A percentile compares a stretch with the other conserved stretches of the same genome.
These are phyloP conservation scores for Cyclura pinguis DNA, from an alignment of 2,797 vertebrate genomes.

Conservation along the genomic window DNA sequence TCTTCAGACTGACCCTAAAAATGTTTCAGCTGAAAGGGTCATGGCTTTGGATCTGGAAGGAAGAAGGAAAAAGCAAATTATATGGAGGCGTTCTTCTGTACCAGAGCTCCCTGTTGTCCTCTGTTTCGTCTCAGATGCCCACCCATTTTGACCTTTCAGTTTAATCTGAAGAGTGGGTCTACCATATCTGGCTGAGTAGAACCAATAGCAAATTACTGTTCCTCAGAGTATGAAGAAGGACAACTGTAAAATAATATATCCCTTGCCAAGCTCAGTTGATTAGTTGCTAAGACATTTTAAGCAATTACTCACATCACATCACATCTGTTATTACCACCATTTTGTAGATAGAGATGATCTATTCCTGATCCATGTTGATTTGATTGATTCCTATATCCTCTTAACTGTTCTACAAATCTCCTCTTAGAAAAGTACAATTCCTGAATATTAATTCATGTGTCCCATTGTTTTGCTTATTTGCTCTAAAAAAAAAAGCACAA, in stretches of 20 bases:
- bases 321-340: neutral
- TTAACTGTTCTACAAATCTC: too few species aligned
- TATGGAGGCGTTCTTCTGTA: slow-evolving; percentile 6
- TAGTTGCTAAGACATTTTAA: neutral
- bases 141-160: neutral
- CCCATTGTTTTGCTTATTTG: too few species aligned
- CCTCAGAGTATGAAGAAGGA: slow-evolving; percentile 29
- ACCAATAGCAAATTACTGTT: slow-evolving; percentile 46
- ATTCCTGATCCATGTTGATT: neutral
- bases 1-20: slow-evolving; percentile 37
- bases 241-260: neutral
- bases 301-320: neutral
- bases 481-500: too few species aligned
- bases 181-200: neutral
- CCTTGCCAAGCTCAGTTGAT: neutral
- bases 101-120: neutral
- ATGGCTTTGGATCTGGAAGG: slow-evolving; percentile 34
- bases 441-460: too few species aligned
- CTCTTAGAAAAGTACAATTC: neutral
- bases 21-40: slow-evolving; percentile 27
- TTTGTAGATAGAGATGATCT: neutral
- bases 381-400: neutral
- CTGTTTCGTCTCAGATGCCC: neutral
- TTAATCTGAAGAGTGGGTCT: slow-evolving; percentile 23
- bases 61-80: slow-evolving; percentile 13